These are phyloP conservation scores for Platerodrilus igneus DNA, from an alignment of 2,888 invertebrate genomes.

Conservation along the genomic window DNA sequence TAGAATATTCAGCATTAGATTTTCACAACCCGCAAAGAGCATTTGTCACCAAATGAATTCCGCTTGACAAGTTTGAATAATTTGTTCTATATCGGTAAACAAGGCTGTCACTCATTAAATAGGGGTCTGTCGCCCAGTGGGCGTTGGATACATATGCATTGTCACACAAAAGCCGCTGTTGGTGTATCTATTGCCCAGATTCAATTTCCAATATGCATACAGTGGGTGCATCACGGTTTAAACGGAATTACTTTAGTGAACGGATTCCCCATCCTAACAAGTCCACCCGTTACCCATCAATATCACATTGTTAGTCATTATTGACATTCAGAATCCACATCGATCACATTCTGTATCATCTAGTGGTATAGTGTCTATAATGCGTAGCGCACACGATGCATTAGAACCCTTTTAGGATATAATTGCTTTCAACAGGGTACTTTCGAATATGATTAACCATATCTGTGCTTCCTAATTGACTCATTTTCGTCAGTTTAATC, in stretches of 20 bases:
- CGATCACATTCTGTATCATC: slow-evolving; percentile 32
- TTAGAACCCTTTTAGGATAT: slow-evolving; percentile 40
- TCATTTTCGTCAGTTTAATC: no score
- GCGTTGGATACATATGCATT: slow-evolving; percentile 40
- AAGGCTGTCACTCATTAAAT: slow-evolving; percentile 46
- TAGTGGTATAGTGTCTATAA: slow-evolving; percentile 31
- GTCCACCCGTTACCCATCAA: slow-evolving; percentile 19
- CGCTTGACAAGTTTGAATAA: slow-evolving; percentile 47
- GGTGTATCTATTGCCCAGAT: slow-evolving; percentile 45
- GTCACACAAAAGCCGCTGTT: slow-evolving; percentile 42
- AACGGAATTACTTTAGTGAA: slow-evolving; percentile 42
- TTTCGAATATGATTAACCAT: no score
- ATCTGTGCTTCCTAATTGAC: no score
- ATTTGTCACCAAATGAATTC: slow-evolving; percentile 42
- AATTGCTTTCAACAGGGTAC: slow-evolving; percentile 44
- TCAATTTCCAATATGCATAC: slow-evolving; percentile 49
- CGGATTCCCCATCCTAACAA: slow-evolving; percentile 39
- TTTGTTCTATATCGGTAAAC: slow-evolving; percentile 45
- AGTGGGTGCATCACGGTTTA: slow-evolving; percentile 39
- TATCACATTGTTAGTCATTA: slow-evolving; percentile 27
- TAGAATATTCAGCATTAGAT: no score
- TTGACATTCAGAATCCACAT: slow-evolving; percentile 30
- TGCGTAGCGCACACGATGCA: slow-evolving; percentile 31
- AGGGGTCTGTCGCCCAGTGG: slow-evolving; percentile 32
- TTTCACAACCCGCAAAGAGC: slow-evolving; percentile 33